A percentile compares a stretch with the other conserved stretches of the same genome.
phyloP scores from a whole-genome alignment of 2,888 invertebrate species.

The Amblyjoppa fuscipennis region DNA sequence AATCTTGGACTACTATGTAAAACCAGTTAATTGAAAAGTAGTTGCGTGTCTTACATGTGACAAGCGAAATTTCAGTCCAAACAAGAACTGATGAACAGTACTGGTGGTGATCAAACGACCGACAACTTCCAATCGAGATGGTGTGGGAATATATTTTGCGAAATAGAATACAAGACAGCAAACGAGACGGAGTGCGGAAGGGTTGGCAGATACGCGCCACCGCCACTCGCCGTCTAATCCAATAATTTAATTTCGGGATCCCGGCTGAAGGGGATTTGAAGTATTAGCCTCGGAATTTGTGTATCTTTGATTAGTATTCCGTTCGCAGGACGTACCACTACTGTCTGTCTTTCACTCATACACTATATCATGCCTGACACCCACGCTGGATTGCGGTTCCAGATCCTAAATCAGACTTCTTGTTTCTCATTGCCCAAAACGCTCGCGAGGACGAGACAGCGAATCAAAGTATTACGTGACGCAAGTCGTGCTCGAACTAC shows the following conservation, averaged over 20 bases:
- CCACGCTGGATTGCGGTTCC: conserved; percentile 82
- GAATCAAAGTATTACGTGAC: conserved; percentile 46
- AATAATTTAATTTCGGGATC: conserved; percentile 85
- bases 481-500: conserved; percentile 32
- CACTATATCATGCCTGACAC: conserved; percentile 60
- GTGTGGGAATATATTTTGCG: conserved; percentile 29
- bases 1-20: not conserved
- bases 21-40: not conserved
- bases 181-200: conserved; percentile 40
- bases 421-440: conserved; percentile 48
- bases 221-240: conserved; percentile 79
- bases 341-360: conserved; percentile 18
- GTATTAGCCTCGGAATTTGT: conserved; percentile 85
- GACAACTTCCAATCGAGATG: conserved; percentile 29
- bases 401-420: conserved; percentile 82
- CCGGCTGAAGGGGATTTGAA: conserved; percentile 84
- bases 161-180: conserved; percentile 44
- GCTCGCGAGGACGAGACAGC: conserved; percentile 32
- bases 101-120: not conserved
- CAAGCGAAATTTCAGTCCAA: not conserved
- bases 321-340: conserved; percentile 73
- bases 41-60: not conserved
- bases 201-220: conserved; percentile 52
- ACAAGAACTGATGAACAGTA: not conserved
- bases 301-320: conserved; percentile 85